Base-by-base conservation (phyloP, 2,888 invertebrate species). In the Cepaea hortensis region DNA sequence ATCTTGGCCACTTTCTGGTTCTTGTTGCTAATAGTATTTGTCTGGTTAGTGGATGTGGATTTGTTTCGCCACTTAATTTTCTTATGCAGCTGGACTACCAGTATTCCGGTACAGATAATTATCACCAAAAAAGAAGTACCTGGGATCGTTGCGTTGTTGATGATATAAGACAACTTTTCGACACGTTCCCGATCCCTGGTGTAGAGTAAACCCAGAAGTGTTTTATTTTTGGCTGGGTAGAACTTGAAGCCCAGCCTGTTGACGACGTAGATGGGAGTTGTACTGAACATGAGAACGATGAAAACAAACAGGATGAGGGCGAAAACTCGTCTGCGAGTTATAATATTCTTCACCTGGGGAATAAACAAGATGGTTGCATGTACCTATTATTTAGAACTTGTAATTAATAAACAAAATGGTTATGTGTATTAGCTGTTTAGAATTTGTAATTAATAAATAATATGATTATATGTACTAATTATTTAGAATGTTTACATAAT, bases 1-100 rank as follows among this genome's bases (percentile, higher is more conserved):
- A 82, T 72, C 50, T 82, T 72, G 11, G 55, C 73, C 3, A 82
- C 72, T 55, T 35, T 72, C 23, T 82, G 48, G 15, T 82, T 70
- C 1, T 50, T 6, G 13, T 4, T 35, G n/a, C n/a, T 61, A 3
- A 79, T 0, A 3, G 18, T 23, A 3, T 55, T 61, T 1, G 79
- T 61, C 11, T 79, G 55, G 2, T 0, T 3, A n/a, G 23, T 6
- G 3, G 3, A 48, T 18, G 75, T 50, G 15, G 61, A 61, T 61
- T 7, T 61, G 6, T 62, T 55, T 20, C 79, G 20, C 79, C 79
- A 79, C n/a, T 61, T n/a, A 7, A 23, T 15, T 61, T n/a, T 79
- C n/a, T 55, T 23, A 13, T 13, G 79, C 18, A 79, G 61, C 23
- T 79, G 55, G 11, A 61, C 11, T 3, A 61, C 61, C 13, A 79